phyloP scores from a whole-genome alignment of 1,140 invertebrate species.

The Tenebrio molitor region DNA sequence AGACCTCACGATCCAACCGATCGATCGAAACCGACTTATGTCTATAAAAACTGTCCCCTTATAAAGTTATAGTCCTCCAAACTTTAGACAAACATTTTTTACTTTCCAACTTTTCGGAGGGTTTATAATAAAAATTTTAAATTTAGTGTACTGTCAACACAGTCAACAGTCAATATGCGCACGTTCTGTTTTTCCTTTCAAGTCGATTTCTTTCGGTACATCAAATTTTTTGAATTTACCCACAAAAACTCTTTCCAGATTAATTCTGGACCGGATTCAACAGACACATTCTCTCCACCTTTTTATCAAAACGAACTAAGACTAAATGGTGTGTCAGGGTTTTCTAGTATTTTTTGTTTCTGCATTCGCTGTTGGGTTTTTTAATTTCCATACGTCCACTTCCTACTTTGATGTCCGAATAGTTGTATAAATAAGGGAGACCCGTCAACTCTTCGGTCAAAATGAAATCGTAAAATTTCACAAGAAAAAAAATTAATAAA shows the following conservation, averaged over 20 bases:
- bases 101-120: conserved; percentile 31
- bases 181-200: neutral
- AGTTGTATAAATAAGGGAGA: too few relatives aligned
- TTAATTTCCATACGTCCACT: too few relatives aligned
- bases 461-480: neutral
- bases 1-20: neutral
- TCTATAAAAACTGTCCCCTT: neutral
- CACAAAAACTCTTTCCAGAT: too few relatives aligned
- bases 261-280: too few relatives aligned
- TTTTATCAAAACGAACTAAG: too few relatives aligned
- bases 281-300: too few relatives aligned
- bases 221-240: neutral
- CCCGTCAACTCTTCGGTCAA: too few relatives aligned
- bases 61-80: conserved; percentile 30
- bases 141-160: conserved; percentile 35
- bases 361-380: too few relatives aligned
- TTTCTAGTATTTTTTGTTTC: too few relatives aligned
- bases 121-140: conserved; percentile 39
- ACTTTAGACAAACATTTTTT: conserved; percentile 40
- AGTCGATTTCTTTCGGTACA: neutral
- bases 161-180: conserved; percentile 22
- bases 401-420: too few relatives aligned
- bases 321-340: too few relatives aligned
- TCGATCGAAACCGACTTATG: neutral
- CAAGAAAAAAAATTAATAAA: too few relatives aligned